Base-by-base conservation (phyloP, 2,113 vertebrate species). In the Ctenomys sociabilis region DNA sequence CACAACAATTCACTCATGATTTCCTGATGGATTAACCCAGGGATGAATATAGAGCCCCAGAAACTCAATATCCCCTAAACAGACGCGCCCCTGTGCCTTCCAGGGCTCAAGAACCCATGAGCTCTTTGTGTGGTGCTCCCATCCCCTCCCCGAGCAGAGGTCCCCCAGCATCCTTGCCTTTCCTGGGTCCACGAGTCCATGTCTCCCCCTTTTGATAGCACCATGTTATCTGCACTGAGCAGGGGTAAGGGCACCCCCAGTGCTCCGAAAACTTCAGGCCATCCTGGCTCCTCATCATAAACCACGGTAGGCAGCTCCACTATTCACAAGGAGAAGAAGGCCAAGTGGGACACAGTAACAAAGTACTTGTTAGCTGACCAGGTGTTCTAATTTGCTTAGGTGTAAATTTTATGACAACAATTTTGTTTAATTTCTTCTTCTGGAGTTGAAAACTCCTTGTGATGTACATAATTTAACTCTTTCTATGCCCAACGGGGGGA, bases 381-480 rank as follows among this genome's bases (percentile, higher is more conserved):
- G 93, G 86, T 95, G 91, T 93, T 94, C 90, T 75, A 1, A 16
- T 91, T 88, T 5, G 0, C 82, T 91, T 95, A 40, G 63, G 21
- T 87, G 73, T 90, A 70, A 93, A 85, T 87, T 96, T 91, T 93
- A 96, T 86, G 72, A 86, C 57, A 88, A 84, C 9, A 28, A 3
- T 95, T 94, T 96, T 81, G 68, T 78, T 91, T 94, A 93, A 97
- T 82, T 93, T 88, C 91, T 93, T 95, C 83, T 94, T 37, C 72
- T 89, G 89, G 83, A 57, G 12, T 78, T 81, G 57, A 80, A 94
- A 87, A 87, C 81, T 96, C 63, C 86, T 24, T 86, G 61, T 5
- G 14, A 81, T 16, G 2, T 85, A 59, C 57, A 85, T 24, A 40
- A 43, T 84, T 96, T 88, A 82, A 95, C 90, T 84, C 86, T 72